Evolutionary conservation across 2,797 vertebrate species (phyloP).

Genomic region (Pterois miles): DNA sequence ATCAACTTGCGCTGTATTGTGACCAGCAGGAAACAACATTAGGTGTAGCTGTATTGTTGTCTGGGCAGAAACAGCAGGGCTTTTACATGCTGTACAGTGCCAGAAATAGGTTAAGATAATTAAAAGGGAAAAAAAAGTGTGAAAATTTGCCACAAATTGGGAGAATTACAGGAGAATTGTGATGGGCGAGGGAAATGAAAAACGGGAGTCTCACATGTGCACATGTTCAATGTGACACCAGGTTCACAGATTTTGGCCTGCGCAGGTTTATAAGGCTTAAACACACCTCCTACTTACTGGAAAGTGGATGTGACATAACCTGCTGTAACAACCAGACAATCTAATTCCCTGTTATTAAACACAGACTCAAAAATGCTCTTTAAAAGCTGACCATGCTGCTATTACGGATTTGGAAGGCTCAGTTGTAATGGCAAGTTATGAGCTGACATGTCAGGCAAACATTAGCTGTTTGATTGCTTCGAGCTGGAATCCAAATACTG

Average conservation of each 20-base stretch:
- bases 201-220: no score
- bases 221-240: conserved; percentile 44
- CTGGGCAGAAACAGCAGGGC: no score
- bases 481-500: conserved; percentile 20
- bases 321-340: conserved; percentile 54
- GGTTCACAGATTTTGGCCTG: conserved; percentile 27
- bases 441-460: conserved; percentile 29
- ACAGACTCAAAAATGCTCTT: conserved; percentile 50
- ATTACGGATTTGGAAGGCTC: conserved; percentile 45
- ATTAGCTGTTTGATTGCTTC: conserved; percentile 23
- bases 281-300: conserved; percentile 33
- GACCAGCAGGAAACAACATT: no score
- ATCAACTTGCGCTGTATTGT: no score
- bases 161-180: no score
- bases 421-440: conserved; percentile 41
- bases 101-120: no score
- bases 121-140: no score
- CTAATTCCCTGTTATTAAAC: conserved; percentile 66
- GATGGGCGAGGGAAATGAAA: no score
- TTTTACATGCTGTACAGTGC: no score
- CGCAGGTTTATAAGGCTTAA: conserved; percentile 24
- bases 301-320: conserved; percentile 57
- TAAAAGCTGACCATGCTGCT: conserved; percentile 40
- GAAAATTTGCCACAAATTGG: no score
- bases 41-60: no score